Base-by-base conservation (phyloP, 2,113 vertebrate species). In the Cnemophilus loriae region DNA sequence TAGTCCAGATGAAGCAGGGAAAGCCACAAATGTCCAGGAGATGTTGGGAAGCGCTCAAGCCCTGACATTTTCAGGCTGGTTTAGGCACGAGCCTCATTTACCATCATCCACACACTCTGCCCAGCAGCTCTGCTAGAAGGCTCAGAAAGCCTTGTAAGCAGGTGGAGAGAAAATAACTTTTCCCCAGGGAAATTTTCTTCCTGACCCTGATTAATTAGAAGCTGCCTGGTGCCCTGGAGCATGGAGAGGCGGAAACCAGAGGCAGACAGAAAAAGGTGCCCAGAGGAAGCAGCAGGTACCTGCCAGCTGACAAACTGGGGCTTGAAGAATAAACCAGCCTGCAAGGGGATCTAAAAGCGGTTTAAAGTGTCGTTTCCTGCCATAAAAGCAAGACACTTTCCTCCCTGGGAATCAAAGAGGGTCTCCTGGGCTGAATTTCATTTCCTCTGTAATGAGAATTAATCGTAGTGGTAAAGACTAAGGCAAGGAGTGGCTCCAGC, bases 361-460 rank as follows among this genome's bases (percentile, higher is more conserved):
- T 41, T 95, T 85, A 94, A 95, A 94, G 93, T 21, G n/a, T 5
- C 3, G 88, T 80, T 79, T 39, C 27, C 67, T 60, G 32, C 53
- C 32, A n/a, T 49, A 83, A 89, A 89, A 89, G 14, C 4, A 6
- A 82, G 49, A 26, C 2, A 3, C 16, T 75, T 73, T 30, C 61
- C 63, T 68, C 64, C 73, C 32, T 42, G 47, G 65, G 57, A 84
- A 69, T 70, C 42, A 49, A 73, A 74, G 44, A 11, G 24, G 20
- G 57, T 77, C 88, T 95, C 89, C 64, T 75, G 83, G 83, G 59
- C 37, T 60, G 46, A 82, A 63, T 60, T 89, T n/a, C 13, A 68
- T 87, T 87, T 95, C 78, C 67, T 91, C 69, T 78, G 9, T 75
- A 74, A 93, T 94, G 91, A 97, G 79, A 94, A 86, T 86, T 75